Conservation (phyloP, 2,888 invertebrate genomes). For the Tanypteryx hageni region DNA sequence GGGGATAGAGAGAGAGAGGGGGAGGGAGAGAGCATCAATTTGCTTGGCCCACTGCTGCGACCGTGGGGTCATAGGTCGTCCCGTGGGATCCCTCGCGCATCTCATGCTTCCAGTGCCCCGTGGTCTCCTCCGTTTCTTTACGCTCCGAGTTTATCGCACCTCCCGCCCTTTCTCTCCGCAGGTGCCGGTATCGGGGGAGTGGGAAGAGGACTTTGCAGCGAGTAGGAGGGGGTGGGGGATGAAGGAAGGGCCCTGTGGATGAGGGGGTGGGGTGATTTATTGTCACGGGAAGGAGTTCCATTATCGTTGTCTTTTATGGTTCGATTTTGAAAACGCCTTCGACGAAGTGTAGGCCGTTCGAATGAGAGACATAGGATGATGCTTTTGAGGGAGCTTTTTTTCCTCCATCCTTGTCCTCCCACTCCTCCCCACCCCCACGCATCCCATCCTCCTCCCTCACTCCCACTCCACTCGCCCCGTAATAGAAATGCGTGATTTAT, state of each 20-base stretch:
- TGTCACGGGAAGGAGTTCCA: slow-evolving; percentile 5
- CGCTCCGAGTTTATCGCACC: neutral
- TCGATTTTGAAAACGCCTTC: neutral
- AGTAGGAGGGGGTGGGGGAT: neutral
- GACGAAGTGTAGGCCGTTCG: neutral
- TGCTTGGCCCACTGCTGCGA: slow-evolving; percentile 28
- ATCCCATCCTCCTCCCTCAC: neutral
- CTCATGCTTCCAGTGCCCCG: neutral
- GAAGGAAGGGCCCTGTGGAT: neutral
- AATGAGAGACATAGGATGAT: neutral
- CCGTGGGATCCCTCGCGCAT: neutral
- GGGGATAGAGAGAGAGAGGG: neutral
- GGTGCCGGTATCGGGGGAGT: too few species aligned
- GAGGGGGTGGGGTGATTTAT: neutral
- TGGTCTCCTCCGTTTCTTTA: neutral
- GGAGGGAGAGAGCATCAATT: neutral
- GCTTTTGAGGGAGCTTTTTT: neutral
- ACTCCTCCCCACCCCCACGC: neutral
- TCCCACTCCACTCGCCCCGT: neutral
- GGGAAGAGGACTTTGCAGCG: too few species aligned
- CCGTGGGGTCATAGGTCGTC: neutral
- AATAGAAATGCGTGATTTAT: slow-evolving; percentile 4
- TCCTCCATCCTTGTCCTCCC: neutral
- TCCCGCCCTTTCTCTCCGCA: too few species aligned
- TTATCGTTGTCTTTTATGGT: slow-evolving; percentile 32